Base-by-base conservation (phyloP, 2,113 vertebrate genomes). In the Takifugu flavidus region DNA sequence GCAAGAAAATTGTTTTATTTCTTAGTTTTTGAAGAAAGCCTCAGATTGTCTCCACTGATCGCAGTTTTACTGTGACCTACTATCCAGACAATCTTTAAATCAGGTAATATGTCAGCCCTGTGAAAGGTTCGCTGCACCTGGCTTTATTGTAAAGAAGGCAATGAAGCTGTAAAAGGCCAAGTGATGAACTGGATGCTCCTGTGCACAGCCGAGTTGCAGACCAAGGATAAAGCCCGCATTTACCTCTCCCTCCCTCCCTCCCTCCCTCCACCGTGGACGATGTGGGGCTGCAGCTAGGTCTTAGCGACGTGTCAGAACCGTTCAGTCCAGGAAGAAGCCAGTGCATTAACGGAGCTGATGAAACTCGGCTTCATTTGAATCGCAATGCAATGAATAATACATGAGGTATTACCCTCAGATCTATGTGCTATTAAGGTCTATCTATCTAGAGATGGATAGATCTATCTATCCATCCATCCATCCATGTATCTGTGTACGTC, bases 131-230 rank as follows among this genome's bases (percentile, higher is more conserved):
- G 69, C 84, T 68, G 70, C 79, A 70, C 74, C 69, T 62, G 65
- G 78, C 79, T 80, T 82, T 83, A 76, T 70, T 77, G 82, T 75
- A 86, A 83, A 87, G 77, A 68, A 80, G 67, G 73, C 79, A 77
- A 80, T 82, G 80, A 84, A 86, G 83, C 79, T 69, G 74, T 74
- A 73, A 86, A 87, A 83, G 70, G 77, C 72, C 72, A 76, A 71
- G 67, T 57, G 49, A 83, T 83, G 85, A 87, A 82, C 80, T 78
- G 72, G 72, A 80, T 77, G 76, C 82, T 71, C 70, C 66, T 66
- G 56, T 54, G 63, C 57, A 67, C 71, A 72, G 70, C 26, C 68
- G n/a, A 65, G 59, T 68, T 70, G 44, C 63, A 75, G 50, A 80
- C 76, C 60, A 58, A 66, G 72, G 74, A 86, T 84, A 82, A 86